A percentile compares a stretch with the other conserved stretches of the same genome.
These are phyloP conservation scores for Bombus terrestris DNA, from an alignment of 1,140 invertebrate species.

Conservation along the genomic window DNA sequence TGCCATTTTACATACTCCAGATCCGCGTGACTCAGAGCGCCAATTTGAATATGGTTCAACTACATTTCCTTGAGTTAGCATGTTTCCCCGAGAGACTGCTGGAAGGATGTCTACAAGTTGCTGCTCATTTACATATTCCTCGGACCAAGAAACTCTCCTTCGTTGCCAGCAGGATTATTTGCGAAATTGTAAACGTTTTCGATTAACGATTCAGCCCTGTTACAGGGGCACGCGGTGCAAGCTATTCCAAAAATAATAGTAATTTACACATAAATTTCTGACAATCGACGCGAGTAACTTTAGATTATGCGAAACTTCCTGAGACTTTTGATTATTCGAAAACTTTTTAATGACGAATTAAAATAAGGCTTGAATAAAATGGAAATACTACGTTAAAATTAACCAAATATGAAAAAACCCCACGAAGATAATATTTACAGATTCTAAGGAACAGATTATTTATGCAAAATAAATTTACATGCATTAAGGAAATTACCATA, in stretches of 20 bases:
- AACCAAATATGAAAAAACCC: too few relatives aligned
- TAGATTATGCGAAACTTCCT: not conserved
- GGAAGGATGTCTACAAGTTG: slow-evolving; percentile 28
- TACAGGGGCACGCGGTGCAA: not conserved
- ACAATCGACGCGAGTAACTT: not conserved
- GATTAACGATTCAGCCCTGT: slow-evolving; percentile 20
- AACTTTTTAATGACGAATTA: not conserved
- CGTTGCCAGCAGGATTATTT: slow-evolving; percentile 13
- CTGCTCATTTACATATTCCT: slow-evolving; percentile 28
- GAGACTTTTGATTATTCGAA: not conserved
- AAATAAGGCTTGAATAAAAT: not conserved
- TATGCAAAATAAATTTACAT: too few relatives aligned
- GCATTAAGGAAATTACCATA: too few relatives aligned
- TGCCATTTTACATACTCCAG: slow-evolving; percentile 11
- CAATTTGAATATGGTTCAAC: slow-evolving; percentile 37
- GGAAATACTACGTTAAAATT: not conserved
- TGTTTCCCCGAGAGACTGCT: slow-evolving; percentile 24
- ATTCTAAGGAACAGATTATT: too few relatives aligned
- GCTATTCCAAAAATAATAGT: slow-evolving; percentile 6
- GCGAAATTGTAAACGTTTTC: slow-evolving; percentile 32
- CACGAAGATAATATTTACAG: too few relatives aligned
- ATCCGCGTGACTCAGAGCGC: slow-evolving; percentile 1
- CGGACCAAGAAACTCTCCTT: slow-evolving; percentile 32
- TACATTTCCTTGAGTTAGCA: slow-evolving; percentile 36
- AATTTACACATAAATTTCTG: slow-evolving; percentile 17